Evolutionary conservation across 2,113 vertebrate genomes (phyloP).

Genomic region (Procapra przewalskii): DNA sequence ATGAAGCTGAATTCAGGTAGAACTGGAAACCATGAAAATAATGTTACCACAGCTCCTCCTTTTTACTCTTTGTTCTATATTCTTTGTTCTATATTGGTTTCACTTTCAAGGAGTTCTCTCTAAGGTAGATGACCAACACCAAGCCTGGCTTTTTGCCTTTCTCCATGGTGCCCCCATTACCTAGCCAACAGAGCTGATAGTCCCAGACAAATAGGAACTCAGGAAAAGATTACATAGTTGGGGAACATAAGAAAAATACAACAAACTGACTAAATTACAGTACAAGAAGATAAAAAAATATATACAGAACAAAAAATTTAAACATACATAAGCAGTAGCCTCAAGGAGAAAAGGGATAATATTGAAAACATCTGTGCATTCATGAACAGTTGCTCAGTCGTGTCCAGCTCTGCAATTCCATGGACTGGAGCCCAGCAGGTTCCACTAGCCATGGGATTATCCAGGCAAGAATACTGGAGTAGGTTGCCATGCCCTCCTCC

Average conservation of each 20-base stretch:
- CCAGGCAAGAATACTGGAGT: background rate
- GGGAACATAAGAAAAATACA: background rate
- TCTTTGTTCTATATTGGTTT: background rate
- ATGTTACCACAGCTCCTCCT: background rate
- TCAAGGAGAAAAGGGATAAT: background rate
- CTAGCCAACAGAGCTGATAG: background rate
- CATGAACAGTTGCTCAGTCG: background rate
- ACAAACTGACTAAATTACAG: background rate
- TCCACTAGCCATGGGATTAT: background rate
- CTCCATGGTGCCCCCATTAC: background rate
- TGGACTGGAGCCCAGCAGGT: background rate
- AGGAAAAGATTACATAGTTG: background rate
- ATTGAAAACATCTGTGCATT: background rate
- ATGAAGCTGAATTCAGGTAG: background rate
- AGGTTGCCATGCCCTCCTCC: background rate
- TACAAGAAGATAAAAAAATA: background rate
- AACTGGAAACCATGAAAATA: background rate
- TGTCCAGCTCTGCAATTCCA: background rate
- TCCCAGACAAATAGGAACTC: background rate
- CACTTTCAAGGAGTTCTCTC: background rate
- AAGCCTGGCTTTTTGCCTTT: background rate
- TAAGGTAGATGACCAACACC: background rate
- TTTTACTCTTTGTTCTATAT: background rate
- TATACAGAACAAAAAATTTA: background rate
- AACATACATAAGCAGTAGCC: background rate